Conservation (phyloP, 2,113 vertebrate genomes). For the Leptosomus discolor region DNA sequence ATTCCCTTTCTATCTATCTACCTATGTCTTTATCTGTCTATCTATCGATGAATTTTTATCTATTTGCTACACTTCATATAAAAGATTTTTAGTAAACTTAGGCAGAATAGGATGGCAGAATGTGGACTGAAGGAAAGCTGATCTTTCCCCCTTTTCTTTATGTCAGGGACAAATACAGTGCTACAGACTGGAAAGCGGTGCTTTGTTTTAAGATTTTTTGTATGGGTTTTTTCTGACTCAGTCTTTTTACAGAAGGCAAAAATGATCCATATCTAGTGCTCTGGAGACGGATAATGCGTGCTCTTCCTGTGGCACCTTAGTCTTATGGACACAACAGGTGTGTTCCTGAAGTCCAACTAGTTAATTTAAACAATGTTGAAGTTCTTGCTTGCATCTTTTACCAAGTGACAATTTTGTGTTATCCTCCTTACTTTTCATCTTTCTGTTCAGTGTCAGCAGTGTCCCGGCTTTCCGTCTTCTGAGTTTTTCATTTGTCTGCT, state of each 20-base stretch:
- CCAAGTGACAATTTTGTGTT: neutral
- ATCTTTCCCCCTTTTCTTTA: neutral
- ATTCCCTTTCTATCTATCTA: neutral
- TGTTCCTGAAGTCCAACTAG: neutral
- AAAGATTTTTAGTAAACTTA: neutral
- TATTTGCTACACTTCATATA: neutral
- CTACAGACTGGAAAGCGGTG: neutral
- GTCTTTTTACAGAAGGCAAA: neutral
- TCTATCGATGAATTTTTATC: neutral
- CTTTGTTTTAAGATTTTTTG: neutral
- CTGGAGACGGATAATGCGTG: neutral
- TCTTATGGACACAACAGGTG: neutral
- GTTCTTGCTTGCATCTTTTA: neutral
- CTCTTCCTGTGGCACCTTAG: neutral
- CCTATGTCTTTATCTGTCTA: neutral
- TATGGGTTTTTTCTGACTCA: accelerated
- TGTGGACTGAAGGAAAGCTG: neutral
- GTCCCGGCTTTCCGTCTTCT: neutral
- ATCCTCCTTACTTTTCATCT: neutral
- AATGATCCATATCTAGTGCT: neutral
- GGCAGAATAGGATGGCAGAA: neutral
- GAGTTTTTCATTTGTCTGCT: neutral
- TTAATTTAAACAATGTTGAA: neutral
- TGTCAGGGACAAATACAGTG: neutral
- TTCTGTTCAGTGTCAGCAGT: neutral